Conservation (phyloP, 2,888 invertebrate genomes). For the Apodemia duryi region DNA sequence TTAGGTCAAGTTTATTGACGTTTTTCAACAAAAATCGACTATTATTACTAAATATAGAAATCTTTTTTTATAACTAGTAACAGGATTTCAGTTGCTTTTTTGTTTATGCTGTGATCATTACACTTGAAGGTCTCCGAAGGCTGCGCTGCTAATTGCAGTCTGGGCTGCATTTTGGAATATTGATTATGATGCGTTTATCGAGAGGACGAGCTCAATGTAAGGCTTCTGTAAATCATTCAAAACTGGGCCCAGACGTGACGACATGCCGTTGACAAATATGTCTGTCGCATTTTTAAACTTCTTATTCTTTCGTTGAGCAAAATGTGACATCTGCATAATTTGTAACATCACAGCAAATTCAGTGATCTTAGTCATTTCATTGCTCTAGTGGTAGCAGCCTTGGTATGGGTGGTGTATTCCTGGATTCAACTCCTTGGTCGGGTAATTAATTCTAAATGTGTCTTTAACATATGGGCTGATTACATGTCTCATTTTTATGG, state of each 20-base stretch:
- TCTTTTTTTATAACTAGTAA: slow-evolving; percentile 33
- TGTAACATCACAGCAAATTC: too few species aligned
- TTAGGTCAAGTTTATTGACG: too few species aligned
- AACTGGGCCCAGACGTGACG: slow-evolving; percentile 69
- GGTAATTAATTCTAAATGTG: too few species aligned
- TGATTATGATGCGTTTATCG: slow-evolving; percentile 78
- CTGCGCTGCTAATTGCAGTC: slow-evolving; percentile 73
- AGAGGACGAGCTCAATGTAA: slow-evolving; percentile 72
- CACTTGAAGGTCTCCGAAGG: slow-evolving; percentile 71
- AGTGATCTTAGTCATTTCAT: too few species aligned
- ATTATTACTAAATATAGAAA: slow-evolving; percentile 18
- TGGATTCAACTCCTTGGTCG: too few species aligned
- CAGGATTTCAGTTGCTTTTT: slow-evolving; percentile 69
- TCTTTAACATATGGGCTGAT: too few species aligned
- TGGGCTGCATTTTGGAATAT: slow-evolving; percentile 77
- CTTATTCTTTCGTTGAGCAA: slow-evolving; percentile 59
- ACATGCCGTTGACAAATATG: slow-evolving; percentile 73
- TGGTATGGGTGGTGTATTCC: too few species aligned
- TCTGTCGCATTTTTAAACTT: slow-evolving; percentile 63
- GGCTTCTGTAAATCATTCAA: slow-evolving; percentile 75
- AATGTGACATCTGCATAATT: background rate
- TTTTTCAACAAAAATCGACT: slow-evolving; percentile 30
- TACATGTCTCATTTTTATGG: too few species aligned
- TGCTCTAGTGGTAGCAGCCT: too few species aligned
- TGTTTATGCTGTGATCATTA: slow-evolving; percentile 56